Percentiles rank a stretch among this genome's conserved stretches.
Conservation (phyloP, 2,888 invertebrate species). For the Rhingia campestris region DNA sequence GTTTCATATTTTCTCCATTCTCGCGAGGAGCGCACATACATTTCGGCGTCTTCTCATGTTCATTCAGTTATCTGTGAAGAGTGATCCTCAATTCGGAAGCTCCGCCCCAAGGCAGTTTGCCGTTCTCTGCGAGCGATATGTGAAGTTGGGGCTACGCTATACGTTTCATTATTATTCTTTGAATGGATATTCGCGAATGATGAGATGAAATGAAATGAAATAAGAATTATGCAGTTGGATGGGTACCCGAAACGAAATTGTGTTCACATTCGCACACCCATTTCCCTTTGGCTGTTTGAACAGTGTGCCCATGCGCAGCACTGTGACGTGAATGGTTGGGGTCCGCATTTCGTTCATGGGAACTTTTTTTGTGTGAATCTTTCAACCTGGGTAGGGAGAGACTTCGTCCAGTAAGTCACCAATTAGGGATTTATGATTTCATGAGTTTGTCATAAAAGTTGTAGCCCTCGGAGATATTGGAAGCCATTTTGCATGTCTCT, state of each 20-base stretch:
- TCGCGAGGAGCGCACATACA: slow-evolving; percentile 10
- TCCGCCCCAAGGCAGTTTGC: slow-evolving; percentile 76
- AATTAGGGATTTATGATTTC: slow-evolving; percentile 70
- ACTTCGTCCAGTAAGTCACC: slow-evolving; percentile 32
- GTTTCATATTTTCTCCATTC: slow-evolving; percentile 55
- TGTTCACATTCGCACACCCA: slow-evolving; percentile 43
- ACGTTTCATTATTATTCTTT: slow-evolving; percentile 2
- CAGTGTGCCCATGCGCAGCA: slow-evolving; percentile 24
- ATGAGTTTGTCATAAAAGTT: slow-evolving; percentile 68
- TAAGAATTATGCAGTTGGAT: slow-evolving; percentile 38
- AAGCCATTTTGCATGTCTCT: slow-evolving; percentile 58
- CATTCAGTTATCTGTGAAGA: slow-evolving; percentile 73
- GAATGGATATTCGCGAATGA: slow-evolving; percentile 33
- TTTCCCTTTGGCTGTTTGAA: slow-evolving; percentile 61
- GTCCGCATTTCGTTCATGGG: slow-evolving; percentile 43
- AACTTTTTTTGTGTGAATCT: slow-evolving; percentile 24
- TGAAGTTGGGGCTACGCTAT: slow-evolving; percentile 24
- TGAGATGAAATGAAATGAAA: slow-evolving; percentile 43
- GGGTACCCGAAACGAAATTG: slow-evolving; percentile 26
- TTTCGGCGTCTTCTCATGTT: slow-evolving; percentile 75
- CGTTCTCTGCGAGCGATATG: slow-evolving; percentile 45
- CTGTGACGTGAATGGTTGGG: slow-evolving; percentile 22
- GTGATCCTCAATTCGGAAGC: slow-evolving; percentile 77
- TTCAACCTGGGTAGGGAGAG: not conserved
- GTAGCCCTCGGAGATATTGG: not conserved